Base-by-base conservation (phyloP, 2,888 invertebrate species). In the Caenorhabditis panamensis region DNA sequence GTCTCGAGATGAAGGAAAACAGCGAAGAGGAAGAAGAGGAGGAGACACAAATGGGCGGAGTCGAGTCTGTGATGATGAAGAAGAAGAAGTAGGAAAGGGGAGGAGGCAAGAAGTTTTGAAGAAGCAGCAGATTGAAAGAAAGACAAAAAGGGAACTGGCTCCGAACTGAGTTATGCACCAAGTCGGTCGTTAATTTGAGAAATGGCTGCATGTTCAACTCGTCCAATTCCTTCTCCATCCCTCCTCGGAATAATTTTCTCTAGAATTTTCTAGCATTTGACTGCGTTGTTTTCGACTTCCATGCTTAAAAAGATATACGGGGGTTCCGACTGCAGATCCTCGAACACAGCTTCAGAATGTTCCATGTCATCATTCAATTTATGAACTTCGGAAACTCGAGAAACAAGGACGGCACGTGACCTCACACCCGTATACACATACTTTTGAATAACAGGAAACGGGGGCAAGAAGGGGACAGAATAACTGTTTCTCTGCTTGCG, bases 361-460 rank as follows among this genome's bases (percentile, higher is more conserved):
- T 41, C 41, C n/a, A 44, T 44, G 61, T 13, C 61, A 44, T 5
- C 18, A 18, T n/a, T 11, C 41, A 13, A 41, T 2, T 41, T 41
- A 3, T 41, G 13, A 41, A 41, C 16, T 16, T 41, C 41, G 11
- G 13, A 47, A n/a, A 18, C 47, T 11, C 18, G 18, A 11, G 13
- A 47, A 64, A 53, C 47, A 47, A 47, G 47, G 47, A 20, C n/a
- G 20, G 9, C 64, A 64, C 26, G 41, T 64, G 64, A 64, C 64
- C 64, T 64, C 64, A 8, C 36, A 44, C 36, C 26, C 11, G 37
- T 13, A 59, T 41, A 56, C 20, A 16, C 13, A 59, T 24, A 56
- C 20, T 56, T 44, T 41, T 56, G 41, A 66, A 56, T 56, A 56
- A 66, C 56, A 56, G 67, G 67, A 68, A 68, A 68, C 58, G 47